Conservation (phyloP, 1,140 invertebrate species). For the Lucilia cuprina region DNA sequence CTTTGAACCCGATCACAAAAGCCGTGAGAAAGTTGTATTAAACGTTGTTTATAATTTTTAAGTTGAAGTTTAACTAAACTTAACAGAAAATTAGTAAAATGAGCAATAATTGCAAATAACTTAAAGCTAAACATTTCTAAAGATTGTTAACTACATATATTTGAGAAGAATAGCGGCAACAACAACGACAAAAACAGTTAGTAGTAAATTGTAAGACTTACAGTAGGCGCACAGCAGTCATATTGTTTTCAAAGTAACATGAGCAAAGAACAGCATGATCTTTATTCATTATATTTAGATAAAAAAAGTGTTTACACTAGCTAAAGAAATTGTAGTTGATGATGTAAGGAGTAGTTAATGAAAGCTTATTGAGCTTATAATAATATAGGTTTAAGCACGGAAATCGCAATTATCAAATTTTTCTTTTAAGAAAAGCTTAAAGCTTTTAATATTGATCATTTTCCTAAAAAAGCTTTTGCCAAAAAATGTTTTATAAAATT, state of each 20-base stretch:
- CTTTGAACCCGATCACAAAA: not conserved
- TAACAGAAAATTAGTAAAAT: conserved; percentile 4
- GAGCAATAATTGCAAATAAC: conserved; percentile 11
- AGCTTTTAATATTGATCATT: no score
- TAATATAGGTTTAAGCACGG: no score
- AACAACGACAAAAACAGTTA: not conserved
- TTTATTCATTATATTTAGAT: not conserved
- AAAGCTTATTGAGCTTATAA: no score
- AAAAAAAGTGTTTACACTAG: not conserved
- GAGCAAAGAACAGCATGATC: conserved; percentile 1
- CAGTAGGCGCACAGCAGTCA: not conserved
- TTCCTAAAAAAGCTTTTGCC: no score
- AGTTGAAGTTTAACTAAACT: conserved; percentile 1
- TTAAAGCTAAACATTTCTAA: not conserved
- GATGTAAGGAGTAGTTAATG: no score
- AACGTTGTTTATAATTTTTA: not conserved
- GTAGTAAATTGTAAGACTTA: not conserved
- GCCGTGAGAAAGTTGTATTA: conserved; percentile 2
- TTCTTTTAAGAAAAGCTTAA: no score
- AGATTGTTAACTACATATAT: not conserved
- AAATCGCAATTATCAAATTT: no score
- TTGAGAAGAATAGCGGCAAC: not conserved
- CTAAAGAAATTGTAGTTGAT: not conserved
- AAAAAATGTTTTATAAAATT: no score
- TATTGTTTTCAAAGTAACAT: not conserved